Conservation (phyloP, 2,797 vertebrate genomes). For the Coluber constrictor region DNA sequence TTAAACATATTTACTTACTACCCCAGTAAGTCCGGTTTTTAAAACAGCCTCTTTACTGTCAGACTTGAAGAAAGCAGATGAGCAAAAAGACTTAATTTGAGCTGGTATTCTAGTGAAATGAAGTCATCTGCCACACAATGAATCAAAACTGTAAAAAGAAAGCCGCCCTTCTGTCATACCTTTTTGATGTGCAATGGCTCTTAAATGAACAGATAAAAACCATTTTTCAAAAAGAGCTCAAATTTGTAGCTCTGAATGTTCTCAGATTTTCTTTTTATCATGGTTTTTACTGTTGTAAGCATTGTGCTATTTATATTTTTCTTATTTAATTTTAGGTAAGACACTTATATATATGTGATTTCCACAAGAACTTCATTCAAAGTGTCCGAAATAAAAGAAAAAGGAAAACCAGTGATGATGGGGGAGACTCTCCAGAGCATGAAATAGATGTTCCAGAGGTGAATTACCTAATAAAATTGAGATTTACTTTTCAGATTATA, state of each 20-base stretch:
- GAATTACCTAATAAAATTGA: conserved; percentile 5
- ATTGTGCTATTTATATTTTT: conserved; percentile 45
- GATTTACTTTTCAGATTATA: not conserved
- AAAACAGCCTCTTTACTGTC: not conserved
- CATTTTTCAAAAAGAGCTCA: not conserved
- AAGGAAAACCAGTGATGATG: conserved; percentile 96
- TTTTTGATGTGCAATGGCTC: not conserved
- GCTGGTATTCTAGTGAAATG: not conserved
- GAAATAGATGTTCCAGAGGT: conserved; percentile 96
- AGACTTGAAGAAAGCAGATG: not conserved
- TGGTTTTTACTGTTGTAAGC: not conserved
- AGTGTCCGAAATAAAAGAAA: conserved; percentile 98
- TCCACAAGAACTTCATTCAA: conserved; percentile 99
- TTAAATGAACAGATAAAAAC: not conserved
- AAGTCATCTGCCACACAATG: not conserved
- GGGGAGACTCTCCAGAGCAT: conserved; percentile 96
- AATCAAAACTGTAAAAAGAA: not conserved
- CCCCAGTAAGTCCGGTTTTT: not conserved
- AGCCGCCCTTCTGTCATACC: not conserved
- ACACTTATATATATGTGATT: conserved; percentile 97
- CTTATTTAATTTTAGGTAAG: conserved; percentile 77
- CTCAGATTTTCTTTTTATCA: not conserved
- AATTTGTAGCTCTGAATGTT: not conserved
- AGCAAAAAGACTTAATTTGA: not conserved
- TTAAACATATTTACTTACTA: not conserved